phyloP scores from a whole-genome alignment of 2,888 invertebrate species.

The Brachylomia viminalis region DNA sequence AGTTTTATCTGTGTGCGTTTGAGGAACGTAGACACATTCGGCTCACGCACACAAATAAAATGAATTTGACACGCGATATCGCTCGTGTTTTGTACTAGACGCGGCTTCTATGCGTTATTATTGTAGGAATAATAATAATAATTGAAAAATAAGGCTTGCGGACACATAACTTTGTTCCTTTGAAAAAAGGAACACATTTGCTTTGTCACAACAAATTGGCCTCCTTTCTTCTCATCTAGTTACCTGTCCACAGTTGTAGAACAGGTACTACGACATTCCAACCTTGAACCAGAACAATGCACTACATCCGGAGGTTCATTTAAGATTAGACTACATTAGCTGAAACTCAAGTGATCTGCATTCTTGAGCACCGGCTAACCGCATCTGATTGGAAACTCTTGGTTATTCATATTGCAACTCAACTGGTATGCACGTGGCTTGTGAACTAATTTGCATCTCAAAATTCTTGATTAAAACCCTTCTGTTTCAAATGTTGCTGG shows the following conservation, averaged over 20 bases:
- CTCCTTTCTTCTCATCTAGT: neutral
- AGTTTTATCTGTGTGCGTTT: no score
- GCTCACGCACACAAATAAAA: no score
- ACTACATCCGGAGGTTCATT: slow-evolving; percentile 22
- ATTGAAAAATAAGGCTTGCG: neutral
- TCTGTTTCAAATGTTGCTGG: slow-evolving; percentile 21
- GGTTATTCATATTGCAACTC: slow-evolving; percentile 50
- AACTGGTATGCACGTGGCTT: slow-evolving; percentile 19
- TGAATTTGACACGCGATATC: no score
- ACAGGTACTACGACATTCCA: neutral
- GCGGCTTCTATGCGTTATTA: no score
- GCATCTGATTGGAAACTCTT: slow-evolving; percentile 47
- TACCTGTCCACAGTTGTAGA: neutral
- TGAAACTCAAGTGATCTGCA: slow-evolving; percentile 26
- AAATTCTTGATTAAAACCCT: slow-evolving; percentile 53
- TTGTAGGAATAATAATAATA: no score
- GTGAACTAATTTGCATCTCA: slow-evolving; percentile 39
- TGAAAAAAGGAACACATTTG: neutral
- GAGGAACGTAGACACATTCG: no score
- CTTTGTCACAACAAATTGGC: neutral
- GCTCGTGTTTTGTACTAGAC: no score
- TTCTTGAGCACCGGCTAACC: slow-evolving; percentile 42
- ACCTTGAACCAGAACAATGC: neutral
- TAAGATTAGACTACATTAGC: slow-evolving; percentile 32
- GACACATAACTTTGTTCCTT: no score